Evolutionary conservation across 1,140 invertebrate genomes (phyloP).

Genomic region (Drosophila rufa): DNA sequence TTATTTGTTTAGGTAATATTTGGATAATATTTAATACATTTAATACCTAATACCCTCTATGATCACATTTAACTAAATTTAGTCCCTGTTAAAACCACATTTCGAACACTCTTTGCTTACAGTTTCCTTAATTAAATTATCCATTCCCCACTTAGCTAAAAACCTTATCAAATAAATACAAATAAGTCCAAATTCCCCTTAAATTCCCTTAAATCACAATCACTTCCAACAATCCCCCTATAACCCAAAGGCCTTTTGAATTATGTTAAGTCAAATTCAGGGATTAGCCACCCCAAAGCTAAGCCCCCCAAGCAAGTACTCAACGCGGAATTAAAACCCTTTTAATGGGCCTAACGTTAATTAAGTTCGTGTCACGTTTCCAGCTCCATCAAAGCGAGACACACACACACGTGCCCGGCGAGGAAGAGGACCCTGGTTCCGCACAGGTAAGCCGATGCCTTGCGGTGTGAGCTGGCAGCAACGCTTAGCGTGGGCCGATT

Average conservation of each 20-base stretch:
- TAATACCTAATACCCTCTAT: no score
- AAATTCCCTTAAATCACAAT: neutral
- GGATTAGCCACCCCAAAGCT: constrained; percentile 8
- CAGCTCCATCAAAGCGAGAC: constrained; percentile 22
- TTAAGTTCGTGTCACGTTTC: constrained; percentile 40
- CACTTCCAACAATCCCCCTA: neutral
- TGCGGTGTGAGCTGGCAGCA: constrained; percentile 66
- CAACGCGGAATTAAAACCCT: constrained; percentile 31
- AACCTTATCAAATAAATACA: neutral
- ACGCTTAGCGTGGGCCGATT: constrained; percentile 80
- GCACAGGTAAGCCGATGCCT: constrained; percentile 76
- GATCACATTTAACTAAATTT: neutral
- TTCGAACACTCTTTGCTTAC: neutral
- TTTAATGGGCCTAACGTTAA: constrained; percentile 35
- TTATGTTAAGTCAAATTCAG: constrained; percentile 13
- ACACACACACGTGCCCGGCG: constrained; percentile 17
- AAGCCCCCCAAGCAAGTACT: constrained; percentile 7
- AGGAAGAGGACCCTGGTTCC: neutral
- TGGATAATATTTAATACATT: no score
- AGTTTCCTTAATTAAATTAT: neutral
- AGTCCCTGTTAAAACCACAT: neutral
- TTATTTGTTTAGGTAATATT: no score
- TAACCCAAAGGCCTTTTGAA: neutral
- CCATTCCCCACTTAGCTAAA: neutral
- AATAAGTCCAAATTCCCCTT: no score